Percentiles rank a stretch among this genome's conserved stretches.
phyloP scores from a whole-genome alignment of 2,888 invertebrate genomes.

The Dryococelus australis region DNA sequence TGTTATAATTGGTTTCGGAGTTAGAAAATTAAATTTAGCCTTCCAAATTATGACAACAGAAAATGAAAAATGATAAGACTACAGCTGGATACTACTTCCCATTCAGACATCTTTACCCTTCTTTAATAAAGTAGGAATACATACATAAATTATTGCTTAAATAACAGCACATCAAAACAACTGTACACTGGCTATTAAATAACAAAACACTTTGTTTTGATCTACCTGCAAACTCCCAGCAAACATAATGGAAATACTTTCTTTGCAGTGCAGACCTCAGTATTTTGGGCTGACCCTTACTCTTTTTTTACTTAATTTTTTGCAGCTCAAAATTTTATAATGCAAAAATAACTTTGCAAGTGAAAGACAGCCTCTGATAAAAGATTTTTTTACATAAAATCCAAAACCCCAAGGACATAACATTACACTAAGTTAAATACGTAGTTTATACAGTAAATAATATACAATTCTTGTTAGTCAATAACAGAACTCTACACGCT shows the following conservation, averaged over 20 bases:
- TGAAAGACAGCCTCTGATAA: slow-evolving; percentile 3
- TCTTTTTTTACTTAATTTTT: not conserved
- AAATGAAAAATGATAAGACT: not conserved
- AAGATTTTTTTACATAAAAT: slow-evolving; percentile 24
- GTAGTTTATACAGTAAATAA: slow-evolving; percentile 40
- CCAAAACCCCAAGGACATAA: slow-evolving; percentile 24
- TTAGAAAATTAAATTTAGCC: not conserved
- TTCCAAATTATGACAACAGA: not conserved
- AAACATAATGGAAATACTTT: not conserved
- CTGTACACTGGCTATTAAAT: not conserved
- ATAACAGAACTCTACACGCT: slow-evolving; percentile 36
- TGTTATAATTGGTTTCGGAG: not conserved
- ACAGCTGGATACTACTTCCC: too few species aligned
- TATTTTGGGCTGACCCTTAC: not conserved
- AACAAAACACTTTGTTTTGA: not conserved
- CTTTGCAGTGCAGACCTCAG: not conserved
- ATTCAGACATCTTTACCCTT: too few species aligned
- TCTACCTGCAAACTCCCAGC: not conserved
- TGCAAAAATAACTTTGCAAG: not conserved
- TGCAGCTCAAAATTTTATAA: not conserved
- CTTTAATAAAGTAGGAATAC: too few species aligned
- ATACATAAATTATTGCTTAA: not conserved
- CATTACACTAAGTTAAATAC: slow-evolving; percentile 23
- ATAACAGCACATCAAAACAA: not conserved
- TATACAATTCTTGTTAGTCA: slow-evolving; percentile 38